A percentile compares a stretch with the other conserved stretches of the same genome.
Conservation (phyloP, 2,797 vertebrate species). For the Sebastes trivittatus region DNA sequence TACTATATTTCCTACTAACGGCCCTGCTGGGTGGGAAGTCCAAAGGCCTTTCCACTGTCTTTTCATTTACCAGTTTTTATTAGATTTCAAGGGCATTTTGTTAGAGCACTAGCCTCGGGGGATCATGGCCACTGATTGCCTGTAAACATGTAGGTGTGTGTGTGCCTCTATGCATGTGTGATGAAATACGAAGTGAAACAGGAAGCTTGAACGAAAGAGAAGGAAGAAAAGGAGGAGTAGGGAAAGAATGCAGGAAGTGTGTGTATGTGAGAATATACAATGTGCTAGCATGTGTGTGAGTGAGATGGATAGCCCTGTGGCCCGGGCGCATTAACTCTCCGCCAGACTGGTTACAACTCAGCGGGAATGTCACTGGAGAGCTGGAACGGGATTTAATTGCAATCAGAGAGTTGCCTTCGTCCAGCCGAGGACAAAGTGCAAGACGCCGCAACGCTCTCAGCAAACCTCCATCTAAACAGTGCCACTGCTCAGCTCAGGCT, state of each 20-base stretch:
- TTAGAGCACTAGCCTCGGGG: slow-evolving; percentile 28
- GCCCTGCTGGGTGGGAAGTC: slow-evolving; percentile 60
- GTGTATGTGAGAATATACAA: not conserved
- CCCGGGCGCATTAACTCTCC: slow-evolving; percentile 73
- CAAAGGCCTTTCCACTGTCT: slow-evolving; percentile 54
- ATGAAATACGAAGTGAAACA: not conserved
- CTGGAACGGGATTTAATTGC: slow-evolving; percentile 78
- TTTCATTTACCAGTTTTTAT: slow-evolving; percentile 73
- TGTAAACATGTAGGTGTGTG: slow-evolving; percentile 17
- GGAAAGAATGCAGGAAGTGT: slow-evolving; percentile 11
- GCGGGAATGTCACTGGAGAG: slow-evolving; percentile 71
- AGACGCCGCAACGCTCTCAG: slow-evolving; percentile 18
- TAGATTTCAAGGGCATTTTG: slow-evolving; percentile 75
- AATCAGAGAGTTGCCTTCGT: slow-evolving; percentile 66
- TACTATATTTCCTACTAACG: slow-evolving; percentile 50
- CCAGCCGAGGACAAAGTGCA: slow-evolving; percentile 61
- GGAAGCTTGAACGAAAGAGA: slow-evolving; percentile 8
- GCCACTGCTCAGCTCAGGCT: slow-evolving; percentile 35
- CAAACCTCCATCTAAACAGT: slow-evolving; percentile 66
- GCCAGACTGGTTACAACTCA: slow-evolving; percentile 79
- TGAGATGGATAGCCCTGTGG: slow-evolving; percentile 74
- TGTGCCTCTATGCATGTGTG: not conserved
- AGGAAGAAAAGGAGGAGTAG: not conserved
- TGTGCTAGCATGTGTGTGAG: slow-evolving; percentile 20
- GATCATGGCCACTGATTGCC: slow-evolving; percentile 51